Evolutionary conservation across 2,797 vertebrate species (phyloP), one percentile per base, ranked within the genome.

Genomic region (Halcyon smyrnensis): DNA sequence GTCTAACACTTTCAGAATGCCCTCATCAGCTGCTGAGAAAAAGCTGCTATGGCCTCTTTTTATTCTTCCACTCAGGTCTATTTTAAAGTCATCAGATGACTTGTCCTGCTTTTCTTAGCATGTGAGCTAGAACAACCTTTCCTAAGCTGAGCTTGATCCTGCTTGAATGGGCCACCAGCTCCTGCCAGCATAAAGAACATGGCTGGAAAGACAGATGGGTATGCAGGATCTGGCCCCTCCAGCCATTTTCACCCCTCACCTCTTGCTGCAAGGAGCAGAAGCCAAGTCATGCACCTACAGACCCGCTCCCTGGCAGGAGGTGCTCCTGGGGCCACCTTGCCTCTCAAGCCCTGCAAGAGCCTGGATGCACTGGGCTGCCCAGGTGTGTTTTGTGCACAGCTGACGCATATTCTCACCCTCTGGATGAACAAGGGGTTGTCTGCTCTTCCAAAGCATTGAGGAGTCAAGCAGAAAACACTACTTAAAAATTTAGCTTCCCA

Each of bases 221-320:
- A 6, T 32, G 32, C 23, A 65, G 70, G 37, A 23, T 56, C 30
- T 8, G 7, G 6, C 5, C 3, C 2, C 12, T 60, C 15, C 3
- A 3, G 4, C 20, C 41, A 34, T 25, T 14, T 78, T 68, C 28
- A 46, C 17, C 37, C 54, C 34, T 74, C n/a, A 10, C 8, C 16
- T 60, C 37, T 53, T 0, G 0, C 51, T 65, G 43, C 21, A 43
- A 60, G 53, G 20, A 83, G 32, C 30, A 65, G 75, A 10, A 82
- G 12, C 27, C 43, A 53, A 64, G 13, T 13, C 1, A 11, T 63
- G 34, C 11, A 59, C 65, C 23, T 25, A 17, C 36, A 64, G 56
- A 51, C 37, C 20, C 0, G 0, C 8, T 3, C 30, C 30, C 16
- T 0, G 0, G 34, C 50, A 45, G 3, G 34, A 48, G 23, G 5